These are phyloP conservation scores for Geotrypetes seraphini DNA, from an alignment of 2,797 vertebrate species.

Conservation along the genomic window DNA sequence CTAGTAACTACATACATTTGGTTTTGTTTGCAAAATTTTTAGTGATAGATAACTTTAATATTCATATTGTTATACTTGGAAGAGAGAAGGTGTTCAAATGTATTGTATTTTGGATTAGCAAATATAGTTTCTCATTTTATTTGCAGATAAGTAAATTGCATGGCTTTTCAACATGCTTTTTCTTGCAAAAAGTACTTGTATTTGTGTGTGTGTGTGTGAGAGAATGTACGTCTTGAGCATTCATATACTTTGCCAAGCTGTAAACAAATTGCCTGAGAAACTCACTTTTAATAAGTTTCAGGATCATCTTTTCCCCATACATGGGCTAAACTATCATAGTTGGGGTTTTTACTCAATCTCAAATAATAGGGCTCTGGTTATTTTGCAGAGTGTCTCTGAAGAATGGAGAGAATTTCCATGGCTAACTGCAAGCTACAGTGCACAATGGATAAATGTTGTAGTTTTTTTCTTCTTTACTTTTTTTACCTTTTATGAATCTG, in stretches of 20 bases:
- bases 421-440: constrained; percentile 60
- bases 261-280: constrained; percentile 38
- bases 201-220: no score
- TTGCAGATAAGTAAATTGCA: constrained; percentile 22
- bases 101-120: no score
- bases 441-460: constrained; percentile 60
- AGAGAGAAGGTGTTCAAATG: no score
- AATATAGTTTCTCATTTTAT: constrained; percentile 15
- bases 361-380: constrained; percentile 63
- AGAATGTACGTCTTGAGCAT: no score
- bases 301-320: constrained; percentile 25
- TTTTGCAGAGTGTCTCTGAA: constrained; percentile 64
- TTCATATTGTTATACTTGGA: no score
- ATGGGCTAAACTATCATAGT: constrained; percentile 48
- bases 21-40: no score
- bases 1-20: no score
- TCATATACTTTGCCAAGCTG: constrained; percentile 15
- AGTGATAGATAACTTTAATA: no score
- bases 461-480: constrained; percentile 57
- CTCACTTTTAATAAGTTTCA: constrained; percentile 18
- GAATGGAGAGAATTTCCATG: constrained; percentile 60
- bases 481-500: constrained; percentile 37
- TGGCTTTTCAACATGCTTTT: constrained; percentile 36
- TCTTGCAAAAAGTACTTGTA: constrained; percentile 23
- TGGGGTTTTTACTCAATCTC: constrained; percentile 51